phyloP scores from a whole-genome alignment of 1,140 invertebrate species.

The Protaetia brevitarsis region DNA sequence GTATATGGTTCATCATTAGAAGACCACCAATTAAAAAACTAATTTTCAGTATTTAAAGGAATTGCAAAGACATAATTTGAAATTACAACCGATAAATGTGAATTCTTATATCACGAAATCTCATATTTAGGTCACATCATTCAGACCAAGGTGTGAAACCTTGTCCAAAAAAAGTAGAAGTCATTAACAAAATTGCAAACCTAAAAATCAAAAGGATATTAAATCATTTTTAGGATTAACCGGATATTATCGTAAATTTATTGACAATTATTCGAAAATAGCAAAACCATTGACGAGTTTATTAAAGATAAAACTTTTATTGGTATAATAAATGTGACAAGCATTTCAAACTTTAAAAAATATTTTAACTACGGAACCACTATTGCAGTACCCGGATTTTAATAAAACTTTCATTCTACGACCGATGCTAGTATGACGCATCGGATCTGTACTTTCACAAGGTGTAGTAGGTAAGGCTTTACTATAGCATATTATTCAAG shows the following conservation, averaged over 20 bases:
- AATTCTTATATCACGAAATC: slow-evolving; percentile 23
- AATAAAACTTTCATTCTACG: slow-evolving; percentile 40
- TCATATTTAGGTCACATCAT: slow-evolving; percentile 36
- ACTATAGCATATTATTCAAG: not conserved
- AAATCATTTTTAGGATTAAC: slow-evolving; percentile 36
- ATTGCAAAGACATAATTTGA: slow-evolving; percentile 17
- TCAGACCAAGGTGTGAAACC: slow-evolving; percentile 34
- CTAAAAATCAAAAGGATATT: slow-evolving; percentile 35
- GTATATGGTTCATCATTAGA: no score
- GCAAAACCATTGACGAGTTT: slow-evolving; percentile 32
- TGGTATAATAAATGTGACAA: slow-evolving; percentile 1
- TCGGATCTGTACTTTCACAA: slow-evolving; percentile 45
- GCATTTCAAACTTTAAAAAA: slow-evolving; percentile 7
- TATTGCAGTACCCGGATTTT: slow-evolving; percentile 44
- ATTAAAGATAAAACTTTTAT: slow-evolving; percentile 28
- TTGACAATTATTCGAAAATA: slow-evolving; percentile 35
- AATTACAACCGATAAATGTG: slow-evolving; percentile 29
- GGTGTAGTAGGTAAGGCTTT: slow-evolving; percentile 27
- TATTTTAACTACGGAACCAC: slow-evolving; percentile 23
- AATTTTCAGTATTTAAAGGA: no score
- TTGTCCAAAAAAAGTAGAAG: slow-evolving; percentile 35
- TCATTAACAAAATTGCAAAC: slow-evolving; percentile 34
- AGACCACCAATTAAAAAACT: no score
- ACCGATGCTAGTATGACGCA: slow-evolving; percentile 44
- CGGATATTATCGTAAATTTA: slow-evolving; percentile 41